These are phyloP conservation scores for Brachypodius melanocephalos DNA, from an alignment of 2,113 vertebrate species.

Conservation along the genomic window DNA sequence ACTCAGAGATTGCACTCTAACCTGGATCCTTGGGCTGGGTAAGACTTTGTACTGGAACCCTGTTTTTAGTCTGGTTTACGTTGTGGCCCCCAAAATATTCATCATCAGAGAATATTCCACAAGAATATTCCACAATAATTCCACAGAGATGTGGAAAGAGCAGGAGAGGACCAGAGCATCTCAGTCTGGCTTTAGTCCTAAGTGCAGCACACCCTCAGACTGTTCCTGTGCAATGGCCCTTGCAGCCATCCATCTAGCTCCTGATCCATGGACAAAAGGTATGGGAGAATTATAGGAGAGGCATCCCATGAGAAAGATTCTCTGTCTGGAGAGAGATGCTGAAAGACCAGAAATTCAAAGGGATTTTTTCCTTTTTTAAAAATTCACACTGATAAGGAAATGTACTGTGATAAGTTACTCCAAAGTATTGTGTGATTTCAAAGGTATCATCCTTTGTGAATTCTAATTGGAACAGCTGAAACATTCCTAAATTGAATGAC, in stretches of 20 bases:
- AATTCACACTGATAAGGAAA: background rate
- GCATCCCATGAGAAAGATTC: background rate
- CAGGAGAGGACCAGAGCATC: background rate
- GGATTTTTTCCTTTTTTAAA: accelerated
- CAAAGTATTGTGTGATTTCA: background rate
- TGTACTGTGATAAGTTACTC: background rate
- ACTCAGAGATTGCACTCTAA: accelerated
- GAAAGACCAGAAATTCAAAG: background rate
- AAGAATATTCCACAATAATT: too few relatives aligned
- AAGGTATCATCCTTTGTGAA: background rate
- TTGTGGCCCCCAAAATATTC: background rate
- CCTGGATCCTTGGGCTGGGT: background rate
- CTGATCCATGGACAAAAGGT: background rate
- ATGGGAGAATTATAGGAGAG: background rate
- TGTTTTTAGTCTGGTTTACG: background rate
- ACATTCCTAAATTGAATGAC: background rate
- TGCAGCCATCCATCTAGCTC: background rate
- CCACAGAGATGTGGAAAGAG: background rate
- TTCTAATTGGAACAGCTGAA: background rate
- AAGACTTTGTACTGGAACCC: background rate
- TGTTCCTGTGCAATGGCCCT: background rate
- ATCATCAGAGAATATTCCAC: background rate
- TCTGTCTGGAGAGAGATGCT: background rate
- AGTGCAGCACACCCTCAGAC: background rate
- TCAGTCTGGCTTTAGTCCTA: background rate